Conservation (phyloP, 1,140 invertebrate species). For the Lucilia cuprina region DNA sequence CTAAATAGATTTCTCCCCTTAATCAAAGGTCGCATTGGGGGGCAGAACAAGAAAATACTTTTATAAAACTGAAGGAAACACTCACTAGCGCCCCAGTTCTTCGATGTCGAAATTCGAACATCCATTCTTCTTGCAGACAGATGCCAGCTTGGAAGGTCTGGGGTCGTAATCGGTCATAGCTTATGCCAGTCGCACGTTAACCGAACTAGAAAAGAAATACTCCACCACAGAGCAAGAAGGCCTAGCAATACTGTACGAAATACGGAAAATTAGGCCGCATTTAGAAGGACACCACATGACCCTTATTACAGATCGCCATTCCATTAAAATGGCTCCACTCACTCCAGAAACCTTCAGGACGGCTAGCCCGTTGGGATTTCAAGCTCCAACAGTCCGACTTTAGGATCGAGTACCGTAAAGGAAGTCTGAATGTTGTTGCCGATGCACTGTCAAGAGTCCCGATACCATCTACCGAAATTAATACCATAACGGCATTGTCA, state of each 20-base stretch:
- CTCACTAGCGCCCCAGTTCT: no score
- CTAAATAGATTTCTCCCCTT: slow-evolving; percentile 34
- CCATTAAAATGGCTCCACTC: slow-evolving; percentile 56
- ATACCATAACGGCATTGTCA: no score
- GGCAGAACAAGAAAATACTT: no score
- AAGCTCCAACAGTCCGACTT: slow-evolving; percentile 42
- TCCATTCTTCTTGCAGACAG: neutral
- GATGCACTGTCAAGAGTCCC: no score
- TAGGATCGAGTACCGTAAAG: neutral
- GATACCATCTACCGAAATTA: no score
- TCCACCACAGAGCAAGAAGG: slow-evolving; percentile 63
- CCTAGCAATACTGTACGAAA: slow-evolving; percentile 48
- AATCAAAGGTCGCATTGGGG: no score
- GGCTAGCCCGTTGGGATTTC: slow-evolving; percentile 43
- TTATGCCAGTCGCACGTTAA: slow-evolving; percentile 34
- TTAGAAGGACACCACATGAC: slow-evolving; percentile 35
- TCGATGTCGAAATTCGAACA: no score
- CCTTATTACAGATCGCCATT: slow-evolving; percentile 39
- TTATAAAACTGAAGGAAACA: no score
- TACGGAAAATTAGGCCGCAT: slow-evolving; percentile 29
- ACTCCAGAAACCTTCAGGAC: slow-evolving; percentile 46
- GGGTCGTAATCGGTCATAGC: slow-evolving; percentile 42
- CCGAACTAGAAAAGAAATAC: slow-evolving; percentile 54
- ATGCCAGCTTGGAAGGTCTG: slow-evolving; percentile 47
- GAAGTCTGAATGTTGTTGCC: neutral